Evolutionary conservation across 2,797 vertebrate species (phyloP).

Genomic region (Melanotaenia pygmaea): DNA sequence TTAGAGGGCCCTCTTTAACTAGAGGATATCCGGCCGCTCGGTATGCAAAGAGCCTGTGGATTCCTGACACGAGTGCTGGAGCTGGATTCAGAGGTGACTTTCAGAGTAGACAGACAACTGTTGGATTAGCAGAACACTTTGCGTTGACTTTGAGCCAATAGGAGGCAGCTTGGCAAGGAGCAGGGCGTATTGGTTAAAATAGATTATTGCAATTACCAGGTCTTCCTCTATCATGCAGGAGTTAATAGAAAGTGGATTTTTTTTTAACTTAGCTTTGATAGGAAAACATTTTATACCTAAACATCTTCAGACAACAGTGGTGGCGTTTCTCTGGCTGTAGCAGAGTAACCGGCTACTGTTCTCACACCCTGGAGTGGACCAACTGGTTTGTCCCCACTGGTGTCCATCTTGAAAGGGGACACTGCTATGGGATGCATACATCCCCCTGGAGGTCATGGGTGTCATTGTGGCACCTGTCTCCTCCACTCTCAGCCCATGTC

Average conservation of each 20-base stretch:
- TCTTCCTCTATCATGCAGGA: background rate
- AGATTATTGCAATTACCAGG: conserved; percentile 21
- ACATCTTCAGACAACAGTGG: conserved; percentile 8
- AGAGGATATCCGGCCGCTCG: conserved; percentile 80
- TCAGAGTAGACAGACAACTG: conserved; percentile 76
- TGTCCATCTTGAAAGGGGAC: conserved; percentile 77
- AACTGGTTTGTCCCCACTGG: conserved; percentile 68
- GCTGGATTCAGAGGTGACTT: conserved; percentile 78
- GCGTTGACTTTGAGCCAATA: conserved; percentile 67
- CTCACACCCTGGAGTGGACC: conserved; percentile 57
- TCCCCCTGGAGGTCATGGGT: conserved; percentile 68
- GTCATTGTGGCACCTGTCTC: conserved; percentile 80
- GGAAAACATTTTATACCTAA: background rate
- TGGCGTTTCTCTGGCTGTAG: conserved; percentile 22
- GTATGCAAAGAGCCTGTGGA: conserved; percentile 78
- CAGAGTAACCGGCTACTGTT: conserved; percentile 23
- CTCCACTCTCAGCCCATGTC: conserved; percentile 68
- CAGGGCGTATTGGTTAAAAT: conserved; percentile 46
- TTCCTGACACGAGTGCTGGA: conserved; percentile 72
- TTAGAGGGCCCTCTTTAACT: conserved; percentile 78
- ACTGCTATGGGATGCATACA: conserved; percentile 78
- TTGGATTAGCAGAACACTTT: conserved; percentile 75
- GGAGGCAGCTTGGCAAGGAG: conserved; percentile 48
- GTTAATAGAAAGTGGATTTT: background rate
- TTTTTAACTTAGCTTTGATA: background rate